Evolutionary conservation across 2,113 vertebrate genomes (phyloP).

Genomic region (Chloropsis cyanopogon): DNA sequence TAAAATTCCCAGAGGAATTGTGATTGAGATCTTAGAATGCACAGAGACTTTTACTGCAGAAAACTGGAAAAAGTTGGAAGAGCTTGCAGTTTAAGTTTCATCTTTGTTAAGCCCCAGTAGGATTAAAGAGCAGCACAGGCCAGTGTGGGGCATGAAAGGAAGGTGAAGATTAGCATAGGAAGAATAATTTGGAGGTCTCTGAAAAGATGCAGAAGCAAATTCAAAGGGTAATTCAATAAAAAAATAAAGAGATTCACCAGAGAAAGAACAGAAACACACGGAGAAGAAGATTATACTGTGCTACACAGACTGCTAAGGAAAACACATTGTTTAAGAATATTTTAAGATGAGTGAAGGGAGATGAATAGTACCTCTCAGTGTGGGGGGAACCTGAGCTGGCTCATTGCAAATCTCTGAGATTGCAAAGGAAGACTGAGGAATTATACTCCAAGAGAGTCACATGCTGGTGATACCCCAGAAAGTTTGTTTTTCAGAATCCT

Average conservation of each 20-base stretch:
- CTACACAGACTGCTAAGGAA: not conserved
- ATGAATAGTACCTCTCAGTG: not conserved
- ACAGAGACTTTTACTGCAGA: not conserved
- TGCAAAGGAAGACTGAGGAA: not conserved
- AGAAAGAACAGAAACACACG: not conserved
- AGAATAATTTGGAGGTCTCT: slow-evolving; percentile 25
- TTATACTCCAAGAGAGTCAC: not conserved
- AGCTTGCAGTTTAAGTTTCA: not conserved
- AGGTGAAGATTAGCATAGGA: slow-evolving; percentile 25
- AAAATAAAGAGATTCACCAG: slow-evolving; percentile 30
- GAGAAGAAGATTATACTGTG: slow-evolving; percentile 13
- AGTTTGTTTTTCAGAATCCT: not conserved
- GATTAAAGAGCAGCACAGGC: slow-evolving; percentile 1
- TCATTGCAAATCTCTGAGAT: not conserved
- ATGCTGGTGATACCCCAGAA: not conserved
- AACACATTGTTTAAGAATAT: not conserved
- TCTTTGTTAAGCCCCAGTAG: not conserved
- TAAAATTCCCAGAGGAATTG: not conserved
- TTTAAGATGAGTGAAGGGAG: slow-evolving; percentile 19
- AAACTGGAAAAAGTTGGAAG: slow-evolving; percentile 5
- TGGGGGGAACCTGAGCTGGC: not conserved
- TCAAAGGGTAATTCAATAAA: slow-evolving; percentile 47
- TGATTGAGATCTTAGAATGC: slow-evolving; percentile 12
- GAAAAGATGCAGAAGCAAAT: slow-evolving; percentile 51
- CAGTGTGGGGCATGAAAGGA: not conserved